phyloP scores from a whole-genome alignment of 2,113 vertebrate species.

The Syngnathus scovelli region DNA sequence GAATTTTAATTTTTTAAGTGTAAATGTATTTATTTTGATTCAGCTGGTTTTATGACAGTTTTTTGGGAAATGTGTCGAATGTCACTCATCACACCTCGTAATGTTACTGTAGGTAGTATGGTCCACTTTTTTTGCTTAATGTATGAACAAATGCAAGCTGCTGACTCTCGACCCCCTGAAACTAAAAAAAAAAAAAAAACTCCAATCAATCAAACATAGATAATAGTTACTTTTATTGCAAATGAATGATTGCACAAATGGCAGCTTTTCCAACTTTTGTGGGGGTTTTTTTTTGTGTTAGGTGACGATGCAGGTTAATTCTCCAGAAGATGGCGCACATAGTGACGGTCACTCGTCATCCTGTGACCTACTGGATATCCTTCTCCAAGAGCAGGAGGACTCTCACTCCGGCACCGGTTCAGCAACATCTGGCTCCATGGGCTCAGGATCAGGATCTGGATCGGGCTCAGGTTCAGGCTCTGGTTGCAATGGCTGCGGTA shows the following conservation, averaged over 20 bases:
- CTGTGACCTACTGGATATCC: slow-evolving; percentile 80
- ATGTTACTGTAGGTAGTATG: too few species aligned
- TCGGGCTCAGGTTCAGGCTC: slow-evolving; percentile 55
- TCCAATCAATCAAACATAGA: too few species aligned
- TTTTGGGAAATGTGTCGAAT: too few species aligned
- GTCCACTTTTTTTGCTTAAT: too few species aligned
- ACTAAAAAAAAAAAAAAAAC: too few species aligned
- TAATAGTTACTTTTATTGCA: too few species aligned
- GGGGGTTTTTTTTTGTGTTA: neutral
- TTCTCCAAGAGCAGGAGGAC: slow-evolving; percentile 82
- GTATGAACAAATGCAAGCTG: too few species aligned
- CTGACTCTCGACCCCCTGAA: too few species aligned
- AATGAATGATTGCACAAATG: neutral
- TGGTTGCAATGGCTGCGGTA: slow-evolving; percentile 72
- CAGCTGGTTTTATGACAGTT: too few species aligned
- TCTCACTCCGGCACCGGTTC: slow-evolving; percentile 81
- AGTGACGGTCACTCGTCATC: slow-evolving; percentile 79
- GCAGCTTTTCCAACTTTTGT: neutral
- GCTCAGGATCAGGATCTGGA: slow-evolving; percentile 57
- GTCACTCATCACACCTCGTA: too few species aligned
- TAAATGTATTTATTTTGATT: too few species aligned
- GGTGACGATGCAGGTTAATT: slow-evolving; percentile 48
- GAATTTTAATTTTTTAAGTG: too few species aligned
- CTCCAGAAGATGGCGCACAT: slow-evolving; percentile 47
- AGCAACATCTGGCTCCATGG: slow-evolving; percentile 72